phyloP scores from a whole-genome alignment of 2,888 invertebrate species.

The Leptura quadrifasciata region DNA sequence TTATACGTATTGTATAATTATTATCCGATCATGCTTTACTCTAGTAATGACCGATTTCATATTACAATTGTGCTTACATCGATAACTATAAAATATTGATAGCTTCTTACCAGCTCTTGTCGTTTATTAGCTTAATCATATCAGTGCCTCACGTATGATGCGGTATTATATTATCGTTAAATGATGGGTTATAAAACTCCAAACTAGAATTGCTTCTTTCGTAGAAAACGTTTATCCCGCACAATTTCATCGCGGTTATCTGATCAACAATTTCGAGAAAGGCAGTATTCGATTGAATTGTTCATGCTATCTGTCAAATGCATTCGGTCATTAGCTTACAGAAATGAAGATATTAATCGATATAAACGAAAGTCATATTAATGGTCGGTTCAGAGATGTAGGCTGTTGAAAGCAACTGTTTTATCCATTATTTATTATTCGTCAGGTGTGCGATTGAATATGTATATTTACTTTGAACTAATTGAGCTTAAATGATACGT shows the following conservation, averaged over 20 bases:
- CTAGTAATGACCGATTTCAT: not conserved
- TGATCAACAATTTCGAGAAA: not conserved
- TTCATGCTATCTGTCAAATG: slow-evolving; percentile 20
- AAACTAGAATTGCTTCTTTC: slow-evolving; percentile 14
- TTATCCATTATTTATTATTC: not conserved
- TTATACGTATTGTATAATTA: not conserved
- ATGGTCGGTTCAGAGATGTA: not conserved
- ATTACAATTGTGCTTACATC: not conserved
- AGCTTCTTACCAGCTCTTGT: slow-evolving; percentile 11
- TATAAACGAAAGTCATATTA: not conserved
- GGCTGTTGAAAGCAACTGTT: not conserved
- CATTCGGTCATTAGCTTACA: slow-evolving; percentile 6
- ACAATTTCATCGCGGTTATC: slow-evolving; percentile 21
- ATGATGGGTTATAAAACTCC: slow-evolving; percentile 16
- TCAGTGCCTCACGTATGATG: slow-evolving; percentile 8
- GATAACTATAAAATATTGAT: slow-evolving; percentile 16
- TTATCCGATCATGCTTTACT: slow-evolving; percentile 2
- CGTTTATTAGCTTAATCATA: slow-evolving; percentile 14
- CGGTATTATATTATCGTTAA: not conserved
- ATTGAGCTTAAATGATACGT: not conserved
- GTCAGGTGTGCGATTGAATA: not conserved
- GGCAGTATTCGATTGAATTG: slow-evolving; percentile 7
- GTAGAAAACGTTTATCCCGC: slow-evolving; percentile 13
- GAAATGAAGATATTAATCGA: not conserved
- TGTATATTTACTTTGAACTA: not conserved